Evolutionary conservation across 2,113 vertebrate species (phyloP), one percentile per base, ranked within the genome.

Genomic region (Dermatemys mawii): DNA sequence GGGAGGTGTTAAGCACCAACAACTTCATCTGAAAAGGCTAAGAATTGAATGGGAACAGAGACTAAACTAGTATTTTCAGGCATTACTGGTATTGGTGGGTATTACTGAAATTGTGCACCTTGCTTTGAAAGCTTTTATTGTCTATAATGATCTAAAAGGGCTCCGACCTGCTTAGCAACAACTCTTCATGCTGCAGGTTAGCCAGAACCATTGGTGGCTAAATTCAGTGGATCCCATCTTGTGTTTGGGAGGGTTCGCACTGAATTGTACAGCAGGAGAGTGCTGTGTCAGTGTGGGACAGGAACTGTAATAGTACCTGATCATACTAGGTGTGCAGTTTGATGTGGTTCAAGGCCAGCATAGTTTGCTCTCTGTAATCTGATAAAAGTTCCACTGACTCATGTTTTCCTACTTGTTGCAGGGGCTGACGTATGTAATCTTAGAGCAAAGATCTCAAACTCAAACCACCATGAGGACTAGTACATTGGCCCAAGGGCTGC

Each of bases 211-310:
- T 93, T 83, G 88, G 13, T 93, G 48, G 19, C 79, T 90, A 44
- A 0, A 0, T 80, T 91, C n/a, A 41, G 10, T 79, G 50, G 53
- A 53, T 92, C 8, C 21, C 3, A 4, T 83, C 88, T 91, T 60
- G 73, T 22, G 51, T 26, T 29, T 86, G 90, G 35, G 67, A 92
- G 7, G 12, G 26, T 27, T 80, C 44, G 88, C 93, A n/a, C 35
- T 12, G 0, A 13, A 88, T 76, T 50, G 10, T n/a, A 13, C n/a
- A 26, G 21, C 35, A 26, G 35, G 79, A 53, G 51, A 54, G 55
- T 90, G 84, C 70, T 88, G 29, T 54, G 48, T 95, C 86, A 87
- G 82, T 87, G 29, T 93, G 90, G 93, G 76, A 54, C 73, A 85
- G 83, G n/a, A 50, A 13, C 50, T 91, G 32, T 78, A 35, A 32